Conservation (phyloP, 2,888 invertebrate genomes). For the Creontiades dilutus region DNA sequence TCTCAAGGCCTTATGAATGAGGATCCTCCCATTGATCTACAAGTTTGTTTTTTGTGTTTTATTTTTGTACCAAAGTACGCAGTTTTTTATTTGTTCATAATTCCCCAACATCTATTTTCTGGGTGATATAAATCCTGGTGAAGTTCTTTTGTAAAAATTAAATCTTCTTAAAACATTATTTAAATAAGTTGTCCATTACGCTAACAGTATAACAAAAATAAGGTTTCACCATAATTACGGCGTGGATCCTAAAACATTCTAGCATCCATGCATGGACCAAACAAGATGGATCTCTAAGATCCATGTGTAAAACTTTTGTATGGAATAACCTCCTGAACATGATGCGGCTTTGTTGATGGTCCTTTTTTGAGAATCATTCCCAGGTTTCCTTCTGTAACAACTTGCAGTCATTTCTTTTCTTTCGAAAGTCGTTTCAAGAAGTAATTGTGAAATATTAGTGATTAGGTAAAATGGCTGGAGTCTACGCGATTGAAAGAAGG, state of each 20-base stretch:
- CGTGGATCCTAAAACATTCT: too few relatives aligned
- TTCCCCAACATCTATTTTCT: too few relatives aligned
- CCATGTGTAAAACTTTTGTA: not conserved
- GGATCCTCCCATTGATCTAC: constrained; percentile 48
- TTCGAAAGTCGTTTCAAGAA: too few relatives aligned
- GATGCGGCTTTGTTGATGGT: constrained; percentile 58
- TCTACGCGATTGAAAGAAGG: constrained; percentile 68
- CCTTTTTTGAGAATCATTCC: constrained; percentile 43
- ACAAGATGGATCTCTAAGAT: not conserved
- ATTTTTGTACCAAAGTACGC: not conserved
- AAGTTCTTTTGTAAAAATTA: too few relatives aligned
- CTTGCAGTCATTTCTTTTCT: constrained; percentile 13
- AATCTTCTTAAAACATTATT: too few relatives aligned
- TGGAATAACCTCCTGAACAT: not conserved
- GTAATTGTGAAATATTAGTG: too few relatives aligned
- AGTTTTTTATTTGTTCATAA: too few relatives aligned
- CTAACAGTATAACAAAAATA: too few relatives aligned
- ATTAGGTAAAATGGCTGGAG: constrained; percentile 71
- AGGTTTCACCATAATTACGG: too few relatives aligned
- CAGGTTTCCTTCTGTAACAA: not conserved
- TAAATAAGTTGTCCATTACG: too few relatives aligned
- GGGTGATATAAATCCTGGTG: too few relatives aligned
- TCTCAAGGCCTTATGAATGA: constrained; percentile 57
- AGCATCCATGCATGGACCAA: too few relatives aligned
- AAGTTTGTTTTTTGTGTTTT: not conserved